Percentiles rank a stretch among this genome's conserved stretches.
phyloP scores from a whole-genome alignment of 1,140 invertebrate genomes.

The Hyles euphorbiae region DNA sequence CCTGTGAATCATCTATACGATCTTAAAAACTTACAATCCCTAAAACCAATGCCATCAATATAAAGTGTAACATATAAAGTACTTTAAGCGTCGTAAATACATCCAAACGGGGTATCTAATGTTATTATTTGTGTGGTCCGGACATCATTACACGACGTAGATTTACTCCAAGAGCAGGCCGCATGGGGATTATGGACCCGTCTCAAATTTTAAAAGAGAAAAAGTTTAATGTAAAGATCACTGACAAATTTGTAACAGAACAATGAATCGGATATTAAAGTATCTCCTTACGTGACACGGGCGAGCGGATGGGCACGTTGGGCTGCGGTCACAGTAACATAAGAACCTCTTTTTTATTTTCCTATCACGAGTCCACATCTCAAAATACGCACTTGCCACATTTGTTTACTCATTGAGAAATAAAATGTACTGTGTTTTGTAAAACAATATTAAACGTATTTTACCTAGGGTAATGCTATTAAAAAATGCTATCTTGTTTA shows the following conservation, averaged over 20 bases:
- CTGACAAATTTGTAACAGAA: slow-evolving; percentile 75
- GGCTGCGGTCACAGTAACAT: slow-evolving; percentile 33
- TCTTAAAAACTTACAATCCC: too few relatives aligned
- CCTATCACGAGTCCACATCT: too few relatives aligned
- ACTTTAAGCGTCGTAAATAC: too few relatives aligned
- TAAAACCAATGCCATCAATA: too few relatives aligned
- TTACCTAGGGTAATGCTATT: background rate
- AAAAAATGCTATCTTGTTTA: slow-evolving; percentile 4
- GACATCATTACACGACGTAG: slow-evolving; percentile 41
- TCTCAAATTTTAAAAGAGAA: slow-evolving; percentile 69
- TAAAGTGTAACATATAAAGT: too few relatives aligned
- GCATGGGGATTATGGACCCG: slow-evolving; percentile 61
- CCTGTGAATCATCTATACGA: too few relatives aligned
- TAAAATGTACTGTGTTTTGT: too few relatives aligned
- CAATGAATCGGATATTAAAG: slow-evolving; percentile 74
- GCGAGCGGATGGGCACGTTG: slow-evolving; percentile 60
- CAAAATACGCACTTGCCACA: background rate
- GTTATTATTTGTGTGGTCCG: slow-evolving; percentile 65
- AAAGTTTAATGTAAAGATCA: slow-evolving; percentile 74
- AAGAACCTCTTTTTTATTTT: slow-evolving; percentile 1
- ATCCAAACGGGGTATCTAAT: slow-evolving; percentile 13
- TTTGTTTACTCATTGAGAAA: background rate
- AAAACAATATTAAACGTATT: too few relatives aligned
- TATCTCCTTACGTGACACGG: slow-evolving; percentile 70
- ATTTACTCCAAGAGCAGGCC: slow-evolving; percentile 55